Evolutionary conservation across 2,888 invertebrate genomes (phyloP), one percentile per base, ranked within the genome.

Genomic region (Drosophila sordidapex): DNA sequence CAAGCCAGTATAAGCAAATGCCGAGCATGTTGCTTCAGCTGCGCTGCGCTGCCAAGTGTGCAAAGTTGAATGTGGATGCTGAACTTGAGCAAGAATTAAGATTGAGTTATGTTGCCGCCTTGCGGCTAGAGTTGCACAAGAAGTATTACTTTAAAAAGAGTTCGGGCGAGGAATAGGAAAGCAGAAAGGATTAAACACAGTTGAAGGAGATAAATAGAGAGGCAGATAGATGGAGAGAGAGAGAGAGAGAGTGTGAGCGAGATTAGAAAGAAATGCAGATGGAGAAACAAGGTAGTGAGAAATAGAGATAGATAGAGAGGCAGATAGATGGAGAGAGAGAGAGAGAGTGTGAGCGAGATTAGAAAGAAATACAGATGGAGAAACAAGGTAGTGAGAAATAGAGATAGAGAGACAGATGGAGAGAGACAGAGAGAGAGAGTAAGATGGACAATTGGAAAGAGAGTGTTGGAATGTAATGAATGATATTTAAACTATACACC

Each of bases 21-120:
- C 13, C 18, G 21, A 59, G 40, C 40, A 61, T 40, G 38, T n/a
- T 18, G 67, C 5, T 13, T 18, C n/a, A 29, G 13, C 27, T 40
- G 40, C 38, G 7, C 27, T 51, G 40, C 33, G 43, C 68, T 49
- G 11, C 27, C 68, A 68, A 73, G 61, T 68, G 68, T 76, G 18
- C 11, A 43, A 58, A 56, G 29, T 27, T 65, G 43, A 27, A 49
- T 35, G 15, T 25, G 31, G 29, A 10, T 36, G 31, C 25, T 5
- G n/a, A 36, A 48, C 11, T 35, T 56, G 29, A 65, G 11, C 18
- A 21, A 35, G 18, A 57, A n/a, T 51, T 36, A 21, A 53, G 31
- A 43, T 29, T 33, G 31, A 60, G 10, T 40, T 31, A 15, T 27
- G n/a, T n/a, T 15, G 36, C n/a, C 18, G 36, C n/a, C 18, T 4